These are phyloP conservation scores for Melanotaenia nigrans DNA, from an alignment of 2,797 vertebrate species.

Conservation along the genomic window DNA sequence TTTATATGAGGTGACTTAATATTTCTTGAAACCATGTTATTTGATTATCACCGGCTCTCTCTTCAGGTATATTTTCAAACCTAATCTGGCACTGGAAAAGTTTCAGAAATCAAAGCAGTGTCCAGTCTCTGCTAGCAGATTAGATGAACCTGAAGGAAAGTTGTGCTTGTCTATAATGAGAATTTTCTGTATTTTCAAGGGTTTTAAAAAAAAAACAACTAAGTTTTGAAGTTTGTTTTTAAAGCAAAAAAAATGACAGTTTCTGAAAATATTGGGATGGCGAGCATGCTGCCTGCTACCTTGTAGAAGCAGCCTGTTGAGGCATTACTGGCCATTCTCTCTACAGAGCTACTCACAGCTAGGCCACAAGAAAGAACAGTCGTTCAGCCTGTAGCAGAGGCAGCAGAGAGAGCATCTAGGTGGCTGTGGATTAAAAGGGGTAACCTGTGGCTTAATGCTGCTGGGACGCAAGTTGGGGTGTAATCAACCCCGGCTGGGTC, in stretches of 20 bases:
- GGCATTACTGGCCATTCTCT: no score
- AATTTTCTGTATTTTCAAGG: not conserved
- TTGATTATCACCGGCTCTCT: conserved; percentile 40
- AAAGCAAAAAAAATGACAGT: not conserved
- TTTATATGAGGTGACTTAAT: conserved; percentile 28
- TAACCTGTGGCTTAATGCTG: no score
- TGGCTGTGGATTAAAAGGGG: no score
- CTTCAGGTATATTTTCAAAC: conserved; percentile 64
- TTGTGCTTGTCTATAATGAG: not conserved
- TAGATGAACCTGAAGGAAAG: conserved; percentile 31
- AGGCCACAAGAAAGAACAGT: no score
- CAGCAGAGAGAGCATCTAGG: no score
- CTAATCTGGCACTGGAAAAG: conserved; percentile 19
- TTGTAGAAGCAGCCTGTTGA: no score
- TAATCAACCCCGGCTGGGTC: no score
- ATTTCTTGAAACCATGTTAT: conserved; percentile 32
- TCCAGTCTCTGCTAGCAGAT: conserved; percentile 11
- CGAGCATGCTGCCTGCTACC: no score
- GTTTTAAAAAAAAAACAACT: not conserved
- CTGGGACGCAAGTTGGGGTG: no score
- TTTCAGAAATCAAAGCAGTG: conserved; percentile 31
- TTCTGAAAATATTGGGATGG: not conserved
- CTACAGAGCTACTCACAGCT: no score
- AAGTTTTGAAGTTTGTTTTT: not conserved
- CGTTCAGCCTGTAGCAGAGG: no score